Evolutionary conservation across 2,888 invertebrate genomes (phyloP).

Genomic region (Amblyjoppa fuscipennis): DNA sequence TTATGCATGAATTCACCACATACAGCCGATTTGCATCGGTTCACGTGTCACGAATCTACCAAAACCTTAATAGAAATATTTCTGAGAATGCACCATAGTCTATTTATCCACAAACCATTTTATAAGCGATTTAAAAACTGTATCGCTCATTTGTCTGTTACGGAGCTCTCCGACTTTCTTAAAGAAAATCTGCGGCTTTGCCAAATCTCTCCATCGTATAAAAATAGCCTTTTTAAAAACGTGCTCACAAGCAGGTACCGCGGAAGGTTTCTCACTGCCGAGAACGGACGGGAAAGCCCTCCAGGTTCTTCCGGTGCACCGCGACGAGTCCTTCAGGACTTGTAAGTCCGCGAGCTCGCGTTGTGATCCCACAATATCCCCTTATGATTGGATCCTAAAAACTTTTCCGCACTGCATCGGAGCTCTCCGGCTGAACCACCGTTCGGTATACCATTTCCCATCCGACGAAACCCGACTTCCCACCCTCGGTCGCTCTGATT

Average conservation of each 20-base stretch:
- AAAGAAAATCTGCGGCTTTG: not conserved
- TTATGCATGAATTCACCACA: not conserved
- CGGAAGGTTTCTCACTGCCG: not conserved
- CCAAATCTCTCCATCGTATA: not conserved
- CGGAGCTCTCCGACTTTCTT: not conserved
- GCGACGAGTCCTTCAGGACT: conserved; percentile 29
- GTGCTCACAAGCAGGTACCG: not conserved
- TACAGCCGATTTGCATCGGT: not conserved
- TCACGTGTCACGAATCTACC: not conserved
- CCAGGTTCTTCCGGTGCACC: not conserved
- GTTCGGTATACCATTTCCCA: conserved; percentile 10
- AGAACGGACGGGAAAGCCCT: not conserved
- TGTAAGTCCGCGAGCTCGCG: conserved; percentile 43
- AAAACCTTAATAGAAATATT: too few species aligned
- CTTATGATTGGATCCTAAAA: conserved; percentile 79
- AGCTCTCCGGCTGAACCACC: not conserved
- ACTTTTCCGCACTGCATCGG: conserved; percentile 69
- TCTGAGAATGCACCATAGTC: not conserved
- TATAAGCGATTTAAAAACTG: not conserved
- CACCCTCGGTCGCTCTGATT: conserved; percentile 26
- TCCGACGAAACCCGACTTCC: conserved; percentile 2
- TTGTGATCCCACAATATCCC: conserved; percentile 81
- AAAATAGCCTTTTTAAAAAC: not conserved
- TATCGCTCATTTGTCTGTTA: not conserved
- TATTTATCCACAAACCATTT: not conserved